Evolutionary conservation across 2,888 invertebrate genomes (phyloP).

Genomic region (Leptogaster cylindrica): DNA sequence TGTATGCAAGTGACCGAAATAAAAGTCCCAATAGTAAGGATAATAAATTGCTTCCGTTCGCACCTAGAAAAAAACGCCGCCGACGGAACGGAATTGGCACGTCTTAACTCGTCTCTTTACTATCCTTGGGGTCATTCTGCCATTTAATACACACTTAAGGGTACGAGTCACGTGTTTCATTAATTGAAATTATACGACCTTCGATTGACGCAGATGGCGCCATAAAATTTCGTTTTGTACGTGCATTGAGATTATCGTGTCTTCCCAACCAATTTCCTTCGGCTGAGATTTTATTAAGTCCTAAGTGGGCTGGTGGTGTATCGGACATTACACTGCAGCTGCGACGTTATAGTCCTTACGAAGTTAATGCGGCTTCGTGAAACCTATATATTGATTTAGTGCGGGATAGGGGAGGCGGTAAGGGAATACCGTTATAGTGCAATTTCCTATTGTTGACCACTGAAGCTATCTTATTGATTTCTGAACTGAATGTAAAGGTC

Average conservation of each 20-base stretch:
- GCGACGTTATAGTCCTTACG: too few relatives aligned
- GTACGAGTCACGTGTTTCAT: conserved; percentile 47
- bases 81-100: conserved; percentile 15
- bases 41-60: conserved; percentile 16
- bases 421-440: too few relatives aligned
- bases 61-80: conserved; percentile 5
- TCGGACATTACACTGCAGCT: too few relatives aligned
- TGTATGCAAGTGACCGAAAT: too few relatives aligned
- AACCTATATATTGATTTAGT: too few relatives aligned
- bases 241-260: conserved; percentile 10
- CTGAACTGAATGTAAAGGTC: too few relatives aligned
- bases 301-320: too few relatives aligned
- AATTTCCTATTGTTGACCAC: too few relatives aligned
- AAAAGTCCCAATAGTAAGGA: neutral
- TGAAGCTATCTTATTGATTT: too few relatives aligned
- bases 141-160: conserved; percentile 44
- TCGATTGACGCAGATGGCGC: conserved; percentile 47
- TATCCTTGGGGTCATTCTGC: conserved; percentile 22
- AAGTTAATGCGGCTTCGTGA: too few relatives aligned
- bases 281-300: conserved; percentile 32
- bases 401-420: too few relatives aligned
- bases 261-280: neutral
- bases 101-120: conserved; percentile 24
- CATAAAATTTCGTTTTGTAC: conserved; percentile 41
- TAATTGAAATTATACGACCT: conserved; percentile 48